phyloP scores from a whole-genome alignment of 2,797 vertebrate species.

The Danio kyathit region DNA sequence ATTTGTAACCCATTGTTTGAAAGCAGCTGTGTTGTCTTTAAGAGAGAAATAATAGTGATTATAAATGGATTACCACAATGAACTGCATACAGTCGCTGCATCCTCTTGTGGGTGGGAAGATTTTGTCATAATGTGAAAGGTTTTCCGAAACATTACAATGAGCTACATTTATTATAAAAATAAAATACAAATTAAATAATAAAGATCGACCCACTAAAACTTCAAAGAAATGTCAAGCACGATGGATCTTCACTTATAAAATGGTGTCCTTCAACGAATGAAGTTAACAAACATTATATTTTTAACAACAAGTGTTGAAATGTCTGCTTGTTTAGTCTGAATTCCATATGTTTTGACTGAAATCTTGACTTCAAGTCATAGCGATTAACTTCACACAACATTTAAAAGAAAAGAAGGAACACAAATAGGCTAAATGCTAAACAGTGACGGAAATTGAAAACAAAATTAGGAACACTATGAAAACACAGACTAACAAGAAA shows the following conservation, averaged over 20 bases:
- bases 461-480: constrained; percentile 48
- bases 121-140: neutral
- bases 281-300: no score
- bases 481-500: constrained; percentile 68
- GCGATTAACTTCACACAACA: constrained; percentile 15
- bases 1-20: neutral
- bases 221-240: neutral
- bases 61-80: neutral
- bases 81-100: constrained; percentile 8
- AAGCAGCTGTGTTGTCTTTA: constrained; percentile 8
- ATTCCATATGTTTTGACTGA: neutral
- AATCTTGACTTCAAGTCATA: neutral
- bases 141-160: neutral
- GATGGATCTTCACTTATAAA: neutral
- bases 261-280: neutral
- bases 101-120: constrained; percentile 15
- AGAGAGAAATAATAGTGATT: neutral
- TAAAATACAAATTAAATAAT: no score
- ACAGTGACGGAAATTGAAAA: constrained; percentile 37
- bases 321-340: neutral
- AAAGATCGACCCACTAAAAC: neutral
- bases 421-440: constrained; percentile 43
- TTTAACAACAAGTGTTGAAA: no score
- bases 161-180: neutral
- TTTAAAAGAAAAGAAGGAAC: constrained; percentile 18